Conservation (phyloP, 2,888 invertebrate species). For the Diarsia dahlii region DNA sequence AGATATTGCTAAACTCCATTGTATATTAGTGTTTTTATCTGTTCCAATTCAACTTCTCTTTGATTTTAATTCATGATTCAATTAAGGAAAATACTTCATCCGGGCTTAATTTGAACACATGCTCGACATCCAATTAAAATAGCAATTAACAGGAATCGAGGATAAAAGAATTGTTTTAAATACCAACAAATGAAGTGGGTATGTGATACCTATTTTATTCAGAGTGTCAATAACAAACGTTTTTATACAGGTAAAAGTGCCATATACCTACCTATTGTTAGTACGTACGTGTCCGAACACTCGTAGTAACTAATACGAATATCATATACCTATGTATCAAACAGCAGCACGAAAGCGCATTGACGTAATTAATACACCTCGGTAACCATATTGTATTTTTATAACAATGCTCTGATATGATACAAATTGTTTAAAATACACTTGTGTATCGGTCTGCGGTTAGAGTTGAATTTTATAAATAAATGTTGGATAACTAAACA, state of each 20-base stretch:
- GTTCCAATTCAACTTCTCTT: conserved; percentile 15
- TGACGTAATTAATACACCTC: conserved; percentile 40
- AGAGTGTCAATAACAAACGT: background rate
- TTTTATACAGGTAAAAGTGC: background rate
- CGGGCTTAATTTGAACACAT: background rate
- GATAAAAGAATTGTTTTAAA: conserved; percentile 21
- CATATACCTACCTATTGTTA: background rate
- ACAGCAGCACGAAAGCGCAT: conserved; percentile 16
- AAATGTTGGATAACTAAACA: conserved; percentile 6
- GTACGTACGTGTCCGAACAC: conserved; percentile 19
- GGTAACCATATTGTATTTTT: conserved; percentile 13
- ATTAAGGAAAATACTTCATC: conserved; percentile 9
- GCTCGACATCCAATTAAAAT: conserved; percentile 11
- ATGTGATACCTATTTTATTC: background rate
- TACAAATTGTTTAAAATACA: conserved; percentile 14
- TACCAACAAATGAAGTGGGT: conserved; percentile 9
- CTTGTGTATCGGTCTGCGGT: background rate
- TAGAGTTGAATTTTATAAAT: background rate
- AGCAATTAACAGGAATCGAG: conserved; percentile 12
- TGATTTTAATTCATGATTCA: conserved; percentile 25
- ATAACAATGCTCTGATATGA: conserved; percentile 17
- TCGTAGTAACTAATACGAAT: conserved; percentile 6
- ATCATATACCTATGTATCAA: conserved; percentile 1
- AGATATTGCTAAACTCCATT: conserved; percentile 24
- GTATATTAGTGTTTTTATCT: background rate